Evolutionary conservation across 92 coral and sea anemone species (phyloP), one percentile per base, ranked within the genome.

Genomic region (Hydrozoanthus gracilis): DNA sequence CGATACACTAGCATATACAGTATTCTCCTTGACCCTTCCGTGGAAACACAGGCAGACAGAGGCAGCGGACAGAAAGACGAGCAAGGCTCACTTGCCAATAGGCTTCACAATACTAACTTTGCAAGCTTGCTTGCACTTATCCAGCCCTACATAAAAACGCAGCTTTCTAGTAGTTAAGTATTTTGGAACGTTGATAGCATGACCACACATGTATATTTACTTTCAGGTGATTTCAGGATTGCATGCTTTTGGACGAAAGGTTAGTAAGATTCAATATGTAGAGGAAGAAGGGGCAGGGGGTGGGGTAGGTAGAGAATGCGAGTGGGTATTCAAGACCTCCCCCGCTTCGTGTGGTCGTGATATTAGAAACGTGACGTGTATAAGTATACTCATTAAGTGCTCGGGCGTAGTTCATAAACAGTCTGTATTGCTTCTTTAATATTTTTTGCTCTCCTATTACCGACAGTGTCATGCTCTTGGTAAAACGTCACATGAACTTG

Each of bases 221-320:
- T 66, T 44, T 55, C 78, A 95, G 98, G 98, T 95, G 44, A 94
- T 95, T 56, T 77, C 79, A 61, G 93, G 96, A 47, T 60, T 95
- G 71, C 96, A 92, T 76, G 98, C 98, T 46, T 83, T 95, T 47
- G 93, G 95, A 62, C 88, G 98, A 85, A 91, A 90, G 98, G 98
- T 95, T 64, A 77, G 92, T 71, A 14, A 3, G 27, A 39, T 48
- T n/a, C 39, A 8, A 13, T n/a, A n/a, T n/a, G n/a, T n/a, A n/a
- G n/a, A n/a, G n/a, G n/a, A n/a, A n/a, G n/a, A n/a, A n/a, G n/a
- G n/a, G n/a, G n/a, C n/a, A n/a, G 9, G 8, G 3, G 39, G 69
- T 3, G 14, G 10, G 16, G 0, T 10, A 56, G 15, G 12, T 10
- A 56, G 4, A 56, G 15, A 56, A 0, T 56, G 4, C 15, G 4